Evolutionary conservation across 2,888 invertebrate species (phyloP).

Genomic region (Ochropleura plecta): DNA sequence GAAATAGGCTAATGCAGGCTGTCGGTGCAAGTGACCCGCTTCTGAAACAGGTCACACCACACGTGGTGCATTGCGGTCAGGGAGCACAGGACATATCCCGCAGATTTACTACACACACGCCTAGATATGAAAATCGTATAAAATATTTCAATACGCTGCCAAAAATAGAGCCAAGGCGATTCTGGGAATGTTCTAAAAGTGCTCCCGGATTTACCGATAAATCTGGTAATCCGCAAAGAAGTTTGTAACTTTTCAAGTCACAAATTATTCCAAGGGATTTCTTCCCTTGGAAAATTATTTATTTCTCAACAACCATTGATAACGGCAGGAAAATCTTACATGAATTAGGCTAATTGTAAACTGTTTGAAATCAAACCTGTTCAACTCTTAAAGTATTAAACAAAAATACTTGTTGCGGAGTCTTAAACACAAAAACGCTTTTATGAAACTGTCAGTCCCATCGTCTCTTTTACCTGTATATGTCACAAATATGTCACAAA

Average conservation of each 20-base stretch:
- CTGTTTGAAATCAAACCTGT: neutral
- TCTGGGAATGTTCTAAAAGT: slow-evolving; percentile 45
- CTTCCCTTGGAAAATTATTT: slow-evolving; percentile 14
- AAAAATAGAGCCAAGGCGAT: slow-evolving; percentile 50
- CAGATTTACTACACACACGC: slow-evolving; percentile 24
- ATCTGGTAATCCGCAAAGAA: slow-evolving; percentile 6
- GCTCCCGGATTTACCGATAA: slow-evolving; percentile 27
- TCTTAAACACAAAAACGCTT: neutral
- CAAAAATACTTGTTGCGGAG: neutral
- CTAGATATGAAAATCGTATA: slow-evolving; percentile 33
- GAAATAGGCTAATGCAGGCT: slow-evolving; percentile 54
- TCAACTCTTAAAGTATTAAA: no score
- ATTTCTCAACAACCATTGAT: slow-evolving; percentile 14
- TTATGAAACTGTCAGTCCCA: slow-evolving; percentile 13
- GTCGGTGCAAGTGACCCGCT: slow-evolving; percentile 53
- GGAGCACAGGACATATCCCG: slow-evolving; percentile 37
- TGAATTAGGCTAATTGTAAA: slow-evolving; percentile 13
- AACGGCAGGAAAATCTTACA: neutral
- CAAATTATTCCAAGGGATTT: slow-evolving; percentile 10
- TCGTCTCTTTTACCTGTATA: slow-evolving; percentile 26
- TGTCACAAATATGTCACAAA: slow-evolving; percentile 33
- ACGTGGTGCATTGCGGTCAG: slow-evolving; percentile 52
- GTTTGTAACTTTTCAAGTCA: slow-evolving; percentile 8
- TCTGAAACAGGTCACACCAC: slow-evolving; percentile 60
- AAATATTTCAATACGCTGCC: slow-evolving; percentile 46